These are phyloP conservation scores for Mesitornis unicolor DNA, from an alignment of 2,113 vertebrate species.

Conservation along the genomic window DNA sequence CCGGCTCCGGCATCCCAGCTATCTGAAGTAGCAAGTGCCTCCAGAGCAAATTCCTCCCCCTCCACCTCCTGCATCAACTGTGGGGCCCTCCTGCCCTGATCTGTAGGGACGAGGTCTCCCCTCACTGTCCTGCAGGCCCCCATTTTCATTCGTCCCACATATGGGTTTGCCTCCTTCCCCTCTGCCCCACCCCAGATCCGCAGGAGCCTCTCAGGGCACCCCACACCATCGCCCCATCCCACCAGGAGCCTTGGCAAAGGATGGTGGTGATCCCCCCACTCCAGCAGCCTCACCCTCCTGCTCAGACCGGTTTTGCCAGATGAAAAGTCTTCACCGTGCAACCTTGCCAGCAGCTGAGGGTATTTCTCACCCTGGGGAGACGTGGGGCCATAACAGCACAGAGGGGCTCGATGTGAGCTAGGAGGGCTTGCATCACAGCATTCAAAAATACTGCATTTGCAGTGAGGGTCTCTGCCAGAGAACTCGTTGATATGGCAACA, in stretches of 20 bases:
- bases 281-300: neutral
- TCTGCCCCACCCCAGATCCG: neutral
- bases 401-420: fast-evolving
- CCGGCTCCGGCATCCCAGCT: conserved; percentile 30
- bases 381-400: fast-evolving
- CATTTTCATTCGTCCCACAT: neutral
- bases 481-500: conserved; percentile 40
- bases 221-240: neutral
- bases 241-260: neutral
- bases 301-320: neutral
- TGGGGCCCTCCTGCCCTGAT: neutral
- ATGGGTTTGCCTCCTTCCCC: neutral
- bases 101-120: fast-evolving
- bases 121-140: neutral
- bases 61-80: neutral
- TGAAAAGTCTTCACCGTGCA: neutral
- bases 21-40: conserved; percentile 52
- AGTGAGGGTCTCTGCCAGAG: neutral
- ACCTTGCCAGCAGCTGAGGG: neutral
- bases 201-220: fast-evolving
- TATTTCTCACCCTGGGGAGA: neutral
- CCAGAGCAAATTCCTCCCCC: neutral
- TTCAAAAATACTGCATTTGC: neutral
- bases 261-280: neutral
- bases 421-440: neutral